phyloP scores from a whole-genome alignment of 2,113 vertebrate species.

The Cavia aperea region DNA sequence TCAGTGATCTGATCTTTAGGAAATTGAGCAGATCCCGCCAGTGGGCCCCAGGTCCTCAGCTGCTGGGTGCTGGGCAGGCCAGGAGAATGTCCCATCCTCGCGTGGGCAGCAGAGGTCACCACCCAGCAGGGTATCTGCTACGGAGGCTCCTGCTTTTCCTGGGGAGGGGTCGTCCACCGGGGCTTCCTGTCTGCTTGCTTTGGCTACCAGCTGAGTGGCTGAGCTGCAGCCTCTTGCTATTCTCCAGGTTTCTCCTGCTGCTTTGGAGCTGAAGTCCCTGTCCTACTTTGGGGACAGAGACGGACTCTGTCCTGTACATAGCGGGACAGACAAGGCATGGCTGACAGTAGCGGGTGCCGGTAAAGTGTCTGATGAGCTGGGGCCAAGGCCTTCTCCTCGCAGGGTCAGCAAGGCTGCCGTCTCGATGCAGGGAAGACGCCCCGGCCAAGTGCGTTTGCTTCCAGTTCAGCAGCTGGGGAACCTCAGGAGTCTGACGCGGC shows the following conservation, averaged over 20 bases:
- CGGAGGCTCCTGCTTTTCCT: not conserved
- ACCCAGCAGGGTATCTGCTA: not conserved
- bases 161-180: not conserved
- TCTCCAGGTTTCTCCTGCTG: not conserved
- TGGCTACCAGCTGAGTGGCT: not conserved
- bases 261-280: not conserved
- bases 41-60: not conserved
- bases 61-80: not conserved
- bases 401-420: not conserved
- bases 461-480: constrained; percentile 18
- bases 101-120: not conserved
- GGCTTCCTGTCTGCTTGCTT: not conserved
- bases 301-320: not conserved
- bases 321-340: not conserved
- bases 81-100: not conserved
- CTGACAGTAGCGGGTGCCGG: not conserved
- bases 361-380: not conserved
- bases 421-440: not conserved
- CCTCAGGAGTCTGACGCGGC: not conserved
- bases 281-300: not conserved
- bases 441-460: not conserved
- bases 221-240: not conserved
- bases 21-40: not conserved
- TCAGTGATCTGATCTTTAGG: not conserved
- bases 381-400: not conserved